Percentiles rank a stretch among this genome's conserved stretches.
Evolutionary conservation across 2,888 invertebrate genomes (phyloP).

Genomic region (Listrodromus nycthemerus): DNA sequence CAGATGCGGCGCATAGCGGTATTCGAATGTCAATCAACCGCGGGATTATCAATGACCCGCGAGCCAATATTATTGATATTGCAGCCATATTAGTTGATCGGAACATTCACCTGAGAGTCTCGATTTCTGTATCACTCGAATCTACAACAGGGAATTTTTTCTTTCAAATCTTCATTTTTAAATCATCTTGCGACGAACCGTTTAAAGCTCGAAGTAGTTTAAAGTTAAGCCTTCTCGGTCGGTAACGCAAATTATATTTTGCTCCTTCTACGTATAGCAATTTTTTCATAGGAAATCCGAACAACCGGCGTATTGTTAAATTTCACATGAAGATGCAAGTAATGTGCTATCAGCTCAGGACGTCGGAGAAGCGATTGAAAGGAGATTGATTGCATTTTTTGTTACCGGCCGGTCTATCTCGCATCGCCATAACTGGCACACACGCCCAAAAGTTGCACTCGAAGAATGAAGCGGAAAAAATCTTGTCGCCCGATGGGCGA

Average conservation of each 20-base stretch:
- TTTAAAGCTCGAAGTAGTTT: constrained; percentile 4
- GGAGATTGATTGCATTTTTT: too few relatives aligned
- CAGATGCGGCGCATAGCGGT: not conserved
- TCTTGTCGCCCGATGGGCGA: constrained; percentile 13
- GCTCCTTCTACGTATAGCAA: too few relatives aligned
- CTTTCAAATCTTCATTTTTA: not conserved
- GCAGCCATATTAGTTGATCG: not conserved
- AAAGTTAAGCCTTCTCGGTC: too few relatives aligned
- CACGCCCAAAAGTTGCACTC: constrained; percentile 60
- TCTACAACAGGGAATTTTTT: not conserved
- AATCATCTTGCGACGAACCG: constrained; percentile 55
- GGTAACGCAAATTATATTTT: too few relatives aligned
- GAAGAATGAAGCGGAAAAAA: constrained; percentile 24
- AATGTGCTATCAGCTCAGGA: too few relatives aligned
- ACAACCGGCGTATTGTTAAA: too few relatives aligned
- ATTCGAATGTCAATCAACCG: constrained; percentile 22
- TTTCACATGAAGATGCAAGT: too few relatives aligned
- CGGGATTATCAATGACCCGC: not conserved
- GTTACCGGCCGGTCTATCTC: not conserved
- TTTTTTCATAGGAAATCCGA: too few relatives aligned
- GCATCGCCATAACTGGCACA: constrained; percentile 46
- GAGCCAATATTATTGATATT: not conserved
- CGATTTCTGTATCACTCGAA: not conserved
- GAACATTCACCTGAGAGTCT: not conserved
- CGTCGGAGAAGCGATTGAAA: too few relatives aligned